Percentiles rank a stretch among this genome's conserved stretches.
These are phyloP conservation scores for Calcarius ornatus DNA, from an alignment of 2,113 vertebrate genomes.

Conservation along the genomic window DNA sequence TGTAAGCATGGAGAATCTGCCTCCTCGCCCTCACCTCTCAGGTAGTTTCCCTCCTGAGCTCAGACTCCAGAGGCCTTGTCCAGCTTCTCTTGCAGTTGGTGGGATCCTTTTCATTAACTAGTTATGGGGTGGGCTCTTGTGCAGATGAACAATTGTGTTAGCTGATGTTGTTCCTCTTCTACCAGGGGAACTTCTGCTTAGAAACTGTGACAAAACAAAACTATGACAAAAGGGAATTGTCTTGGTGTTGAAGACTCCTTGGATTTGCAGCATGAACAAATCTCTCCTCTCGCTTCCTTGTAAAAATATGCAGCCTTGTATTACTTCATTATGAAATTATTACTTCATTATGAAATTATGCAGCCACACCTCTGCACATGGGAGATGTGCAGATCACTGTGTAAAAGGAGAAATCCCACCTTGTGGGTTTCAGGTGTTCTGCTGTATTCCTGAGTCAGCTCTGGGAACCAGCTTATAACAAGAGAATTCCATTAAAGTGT, in stretches of 20 bases:
- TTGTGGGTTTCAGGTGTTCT: neutral
- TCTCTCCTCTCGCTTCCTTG: neutral
- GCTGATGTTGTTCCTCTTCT: neutral
- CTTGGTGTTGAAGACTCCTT: neutral
- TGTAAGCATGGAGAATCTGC: neutral
- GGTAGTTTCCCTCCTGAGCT: neutral
- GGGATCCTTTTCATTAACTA: neutral
- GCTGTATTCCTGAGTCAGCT: neutral
- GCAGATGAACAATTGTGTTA: neutral
- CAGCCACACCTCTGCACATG: neutral
- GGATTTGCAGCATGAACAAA: neutral
- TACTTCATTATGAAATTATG: neutral
- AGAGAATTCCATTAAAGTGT: neutral
- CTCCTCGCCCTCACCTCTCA: neutral
- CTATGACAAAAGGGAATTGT: neutral
- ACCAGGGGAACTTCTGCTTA: neutral
- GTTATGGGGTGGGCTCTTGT: neutral
- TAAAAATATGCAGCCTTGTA: neutral
- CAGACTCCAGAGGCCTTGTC: neutral
- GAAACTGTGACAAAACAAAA: neutral
- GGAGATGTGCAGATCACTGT: neutral
- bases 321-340: neutral
- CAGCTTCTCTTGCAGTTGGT: neutral
- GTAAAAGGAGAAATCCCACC: neutral
- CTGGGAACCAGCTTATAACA: neutral